Base-by-base conservation (phyloP, 2,888 invertebrate genomes). In the Patella depressa region DNA sequence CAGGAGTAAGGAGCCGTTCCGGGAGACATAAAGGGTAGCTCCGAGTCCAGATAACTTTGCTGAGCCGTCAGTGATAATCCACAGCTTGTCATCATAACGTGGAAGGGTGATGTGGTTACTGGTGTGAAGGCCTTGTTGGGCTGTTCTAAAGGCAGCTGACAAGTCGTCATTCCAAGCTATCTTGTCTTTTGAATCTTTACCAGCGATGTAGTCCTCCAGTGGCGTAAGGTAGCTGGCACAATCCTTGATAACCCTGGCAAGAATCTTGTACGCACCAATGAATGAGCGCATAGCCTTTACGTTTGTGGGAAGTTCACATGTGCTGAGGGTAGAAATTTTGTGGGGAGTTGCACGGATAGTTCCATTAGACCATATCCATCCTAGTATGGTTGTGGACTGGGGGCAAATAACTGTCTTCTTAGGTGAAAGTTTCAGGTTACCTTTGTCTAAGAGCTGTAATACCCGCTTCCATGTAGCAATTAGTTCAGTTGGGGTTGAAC, bases 101-200 rank as follows among this genome's bases (percentile, higher is more conserved):
- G 65, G 65, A 9, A 65, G 11, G 3, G 65, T 65, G 24, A 65
- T 65, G 2, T 9, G n/a, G n/a, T 65, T 65, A 24, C 11, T 65
- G 65, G 65, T 65, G 12, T n/a, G 24, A 12, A 65, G 24, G 65
- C 19, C n/a, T 65, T 65, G n/a, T 24, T 65, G 65, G 9, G 65
- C 65, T 53, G 57, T 65, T 53, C 53, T 77, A 77, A 9, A 55
- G 12, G 17, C 74, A 34, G 34, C 34, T 34, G 34, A 34, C 34
- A 34, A 34, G 34, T 34, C 34, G 34, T 34, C 34, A 34, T 34
- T 34, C 34, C 4, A 34, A 34, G 34, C 34, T 34, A 34, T 34
- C 34, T 34, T 65, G n/a, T 65, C 65, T 19, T 12, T n/a, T 19
- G 65, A 65, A 9, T 65, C 19, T 9, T 24, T n/a, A 11, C 65